phyloP scores from a whole-genome alignment of 2,797 vertebrate genomes.

The Myotis daubentonii region DNA sequence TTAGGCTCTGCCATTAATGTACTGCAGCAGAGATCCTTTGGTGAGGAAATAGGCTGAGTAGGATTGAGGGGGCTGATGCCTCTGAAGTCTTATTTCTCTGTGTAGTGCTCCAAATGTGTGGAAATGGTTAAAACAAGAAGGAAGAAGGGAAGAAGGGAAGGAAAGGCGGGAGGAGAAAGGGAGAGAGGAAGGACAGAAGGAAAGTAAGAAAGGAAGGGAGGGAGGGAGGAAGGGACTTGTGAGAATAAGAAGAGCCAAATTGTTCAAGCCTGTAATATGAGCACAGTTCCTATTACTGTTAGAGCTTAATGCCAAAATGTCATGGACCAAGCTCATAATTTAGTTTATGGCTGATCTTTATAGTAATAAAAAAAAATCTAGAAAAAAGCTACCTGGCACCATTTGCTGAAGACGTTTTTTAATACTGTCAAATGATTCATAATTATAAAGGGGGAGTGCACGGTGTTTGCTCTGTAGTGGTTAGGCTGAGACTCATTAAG shows the following conservation, averaged over 20 bases:
- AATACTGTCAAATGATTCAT: constrained; percentile 78
- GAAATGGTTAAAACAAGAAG: not conserved
- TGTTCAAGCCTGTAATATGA: constrained; percentile 73
- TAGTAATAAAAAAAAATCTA: constrained; percentile 67
- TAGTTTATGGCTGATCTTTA: constrained; percentile 81
- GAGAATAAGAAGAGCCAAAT: constrained; percentile 59
- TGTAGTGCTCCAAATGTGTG: not conserved
- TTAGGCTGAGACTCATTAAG: constrained; percentile 84
- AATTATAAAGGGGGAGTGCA: constrained; percentile 81
- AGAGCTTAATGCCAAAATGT: constrained; percentile 72
- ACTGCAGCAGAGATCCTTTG: not conserved
- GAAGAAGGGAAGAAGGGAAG: not conserved
- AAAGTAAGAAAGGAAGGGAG: not conserved
- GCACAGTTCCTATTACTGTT: constrained; percentile 65
- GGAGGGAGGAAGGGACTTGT: not conserved
- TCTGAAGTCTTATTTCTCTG: not conserved
- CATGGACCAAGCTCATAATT: constrained; percentile 79
- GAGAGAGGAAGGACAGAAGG: fast-evolving
- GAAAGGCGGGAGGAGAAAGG: fast-evolving
- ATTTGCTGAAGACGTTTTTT: constrained; percentile 78
- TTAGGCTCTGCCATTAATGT: not conserved
- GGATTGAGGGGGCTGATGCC: not conserved
- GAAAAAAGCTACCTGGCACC: constrained; percentile 79
- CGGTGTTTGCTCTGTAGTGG: constrained; percentile 78
- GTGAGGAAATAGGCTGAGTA: not conserved